These are phyloP conservation scores for Drosophila formosana DNA, from an alignment of 2,888 invertebrate genomes.

Conservation along the genomic window DNA sequence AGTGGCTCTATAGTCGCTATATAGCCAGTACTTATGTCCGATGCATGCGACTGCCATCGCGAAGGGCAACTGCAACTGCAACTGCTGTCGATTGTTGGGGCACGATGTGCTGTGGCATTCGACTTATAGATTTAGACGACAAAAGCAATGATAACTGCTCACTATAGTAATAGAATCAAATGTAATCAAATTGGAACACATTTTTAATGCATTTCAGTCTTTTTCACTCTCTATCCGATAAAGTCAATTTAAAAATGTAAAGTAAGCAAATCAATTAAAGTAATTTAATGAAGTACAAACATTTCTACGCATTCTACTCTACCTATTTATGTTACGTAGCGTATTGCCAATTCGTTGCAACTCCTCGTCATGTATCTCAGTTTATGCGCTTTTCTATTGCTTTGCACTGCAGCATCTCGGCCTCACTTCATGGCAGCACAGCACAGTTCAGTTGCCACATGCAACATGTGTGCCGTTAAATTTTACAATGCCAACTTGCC, in stretches of 20 bases:
- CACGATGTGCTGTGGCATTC: slow-evolving; percentile 9
- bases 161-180: too few species aligned
- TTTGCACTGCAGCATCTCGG: slow-evolving; percentile 17
- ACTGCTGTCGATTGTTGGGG: slow-evolving; percentile 54
- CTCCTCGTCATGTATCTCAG: not conserved
- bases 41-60: slow-evolving; percentile 40
- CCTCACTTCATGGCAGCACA: slow-evolving; percentile 1
- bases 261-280: too few species aligned
- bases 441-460: slow-evolving; percentile 21
- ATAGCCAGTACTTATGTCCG: slow-evolving; percentile 47
- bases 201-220: too few species aligned
- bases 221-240: too few species aligned
- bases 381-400: slow-evolving; percentile 35
- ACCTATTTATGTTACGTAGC: not conserved
- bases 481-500: slow-evolving; percentile 49
- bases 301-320: too few species aligned
- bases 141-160: not conserved
- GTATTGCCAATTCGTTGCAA: slow-evolving; percentile 17
- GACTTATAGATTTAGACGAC: not conserved
- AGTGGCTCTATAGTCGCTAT: slow-evolving; percentile 46
- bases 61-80: slow-evolving; percentile 16
- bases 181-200: too few species aligned
- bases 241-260: too few species aligned
- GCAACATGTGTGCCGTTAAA: slow-evolving; percentile 74
- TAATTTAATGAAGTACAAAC: too few species aligned